A percentile compares a stretch with the other conserved stretches of the same genome.
phyloP scores from a whole-genome alignment of 2,888 invertebrate species.

The Phengaris arion region DNA sequence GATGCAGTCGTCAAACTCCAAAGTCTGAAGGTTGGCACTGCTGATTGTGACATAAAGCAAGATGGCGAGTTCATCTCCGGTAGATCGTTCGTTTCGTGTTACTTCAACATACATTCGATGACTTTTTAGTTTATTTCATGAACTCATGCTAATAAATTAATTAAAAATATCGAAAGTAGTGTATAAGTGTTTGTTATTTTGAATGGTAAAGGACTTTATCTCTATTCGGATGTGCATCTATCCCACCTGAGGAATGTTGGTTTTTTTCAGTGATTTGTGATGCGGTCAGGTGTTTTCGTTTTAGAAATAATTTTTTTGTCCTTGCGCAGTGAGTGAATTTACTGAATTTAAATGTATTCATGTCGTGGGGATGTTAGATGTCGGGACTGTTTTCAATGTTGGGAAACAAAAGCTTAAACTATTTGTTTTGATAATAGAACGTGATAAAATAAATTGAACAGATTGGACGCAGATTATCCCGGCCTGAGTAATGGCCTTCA shows the following conservation, averaged over 20 bases:
- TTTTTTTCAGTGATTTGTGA: constrained; percentile 82
- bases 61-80: constrained; percentile 79
- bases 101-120: constrained; percentile 62
- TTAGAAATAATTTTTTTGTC: constrained; percentile 75
- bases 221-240: constrained; percentile 63
- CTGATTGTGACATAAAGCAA: constrained; percentile 74
- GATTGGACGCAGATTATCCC: constrained; percentile 78
- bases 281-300: constrained; percentile 81
- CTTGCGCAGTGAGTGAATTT: constrained; percentile 78
- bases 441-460: constrained; percentile 70
- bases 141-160: constrained; percentile 51
- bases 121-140: constrained; percentile 64
- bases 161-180: constrained; percentile 52
- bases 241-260: constrained; percentile 84
- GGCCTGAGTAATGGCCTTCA: constrained; percentile 86
- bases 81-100: constrained; percentile 71
- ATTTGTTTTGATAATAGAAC: constrained; percentile 74
- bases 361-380: constrained; percentile 76
- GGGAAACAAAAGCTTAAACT: constrained; percentile 77
- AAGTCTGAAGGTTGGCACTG: constrained; percentile 54
- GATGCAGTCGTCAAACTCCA: constrained; percentile 30
- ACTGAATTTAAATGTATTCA: constrained; percentile 75
- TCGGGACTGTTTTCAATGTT: constrained; percentile 77
- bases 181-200: constrained; percentile 54
- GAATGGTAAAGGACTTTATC: constrained; percentile 46